Percentiles rank a stretch among this genome's conserved stretches.
Conservation (phyloP, 2,888 invertebrate genomes). For the Machimus rusticus region DNA sequence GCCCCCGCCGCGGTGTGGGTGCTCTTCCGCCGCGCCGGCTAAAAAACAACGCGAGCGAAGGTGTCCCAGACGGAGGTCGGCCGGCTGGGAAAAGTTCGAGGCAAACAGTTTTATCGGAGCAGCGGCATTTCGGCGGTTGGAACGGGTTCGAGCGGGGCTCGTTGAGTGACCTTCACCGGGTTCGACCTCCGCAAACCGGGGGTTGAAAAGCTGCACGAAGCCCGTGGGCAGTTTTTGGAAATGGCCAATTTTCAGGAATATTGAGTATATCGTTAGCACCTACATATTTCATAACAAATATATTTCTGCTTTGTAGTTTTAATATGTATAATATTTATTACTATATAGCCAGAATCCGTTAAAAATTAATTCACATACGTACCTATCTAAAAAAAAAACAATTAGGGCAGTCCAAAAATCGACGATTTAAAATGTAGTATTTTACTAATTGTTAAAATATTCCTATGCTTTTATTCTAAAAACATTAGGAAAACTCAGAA, state of each 20-base stretch:
- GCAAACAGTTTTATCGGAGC: not conserved
- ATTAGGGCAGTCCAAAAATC: too few species aligned
- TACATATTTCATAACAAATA: too few species aligned
- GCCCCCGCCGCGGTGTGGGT: not conserved
- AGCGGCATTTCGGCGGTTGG: not conserved
- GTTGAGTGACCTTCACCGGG: not conserved
- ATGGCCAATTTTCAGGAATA: not conserved
- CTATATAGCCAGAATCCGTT: too few species aligned
- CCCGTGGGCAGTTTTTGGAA: not conserved
- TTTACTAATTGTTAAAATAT: too few species aligned
- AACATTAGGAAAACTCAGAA: too few species aligned
- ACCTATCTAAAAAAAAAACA: too few species aligned
- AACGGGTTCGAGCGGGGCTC: not conserved
- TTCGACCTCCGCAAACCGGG: not conserved
- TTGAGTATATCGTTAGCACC: too few species aligned
- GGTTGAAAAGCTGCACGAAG: not conserved
- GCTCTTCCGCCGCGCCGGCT: not conserved
- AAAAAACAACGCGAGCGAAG: not conserved
- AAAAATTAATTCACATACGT: too few species aligned
- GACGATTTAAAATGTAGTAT: too few species aligned
- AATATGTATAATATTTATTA: too few species aligned
- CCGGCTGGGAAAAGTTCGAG: not conserved
- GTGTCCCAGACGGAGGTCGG: not conserved
- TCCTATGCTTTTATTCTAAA: too few species aligned
- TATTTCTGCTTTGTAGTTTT: too few species aligned